Conservation (phyloP, 2,888 invertebrate species). For the Arge pagana region DNA sequence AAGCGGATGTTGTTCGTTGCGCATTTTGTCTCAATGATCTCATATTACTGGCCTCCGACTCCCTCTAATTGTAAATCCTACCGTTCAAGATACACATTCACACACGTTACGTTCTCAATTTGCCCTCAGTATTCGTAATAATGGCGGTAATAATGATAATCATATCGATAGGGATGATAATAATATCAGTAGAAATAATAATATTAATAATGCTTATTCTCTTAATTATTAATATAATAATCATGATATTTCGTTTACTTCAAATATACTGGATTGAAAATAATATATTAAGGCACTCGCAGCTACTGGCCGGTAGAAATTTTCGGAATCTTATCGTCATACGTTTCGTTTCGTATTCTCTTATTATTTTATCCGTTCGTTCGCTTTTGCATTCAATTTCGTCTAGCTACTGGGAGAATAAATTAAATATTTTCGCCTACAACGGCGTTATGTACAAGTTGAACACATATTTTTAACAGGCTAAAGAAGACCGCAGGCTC, state of each 20-base stretch:
- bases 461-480: slow-evolving; percentile 41
- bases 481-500: slow-evolving; percentile 16
- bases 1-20: too few species aligned
- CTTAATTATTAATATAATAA: background rate
- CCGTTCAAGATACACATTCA: too few species aligned
- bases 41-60: too few species aligned
- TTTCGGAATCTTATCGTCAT: slow-evolving; percentile 16
- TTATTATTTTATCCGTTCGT: background rate
- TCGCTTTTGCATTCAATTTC: background rate
- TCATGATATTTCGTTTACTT: background rate
- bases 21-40: too few species aligned
- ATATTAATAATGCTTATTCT: too few species aligned
- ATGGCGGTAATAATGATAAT: slow-evolving; percentile 9
- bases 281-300: slow-evolving; percentile 46
- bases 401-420: slow-evolving; percentile 9
- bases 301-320: slow-evolving; percentile 48
- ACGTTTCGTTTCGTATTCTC: background rate
- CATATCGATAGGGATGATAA: background rate
- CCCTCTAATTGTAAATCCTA: too few species aligned
- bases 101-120: too few species aligned
- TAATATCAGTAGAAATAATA: background rate
- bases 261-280: slow-evolving; percentile 7
- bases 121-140: too few species aligned
- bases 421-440: slow-evolving; percentile 5
- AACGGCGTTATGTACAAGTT: slow-evolving; percentile 40